These are phyloP conservation scores for Myiagra hebetior DNA, from an alignment of 2,113 vertebrate species.

Conservation along the genomic window DNA sequence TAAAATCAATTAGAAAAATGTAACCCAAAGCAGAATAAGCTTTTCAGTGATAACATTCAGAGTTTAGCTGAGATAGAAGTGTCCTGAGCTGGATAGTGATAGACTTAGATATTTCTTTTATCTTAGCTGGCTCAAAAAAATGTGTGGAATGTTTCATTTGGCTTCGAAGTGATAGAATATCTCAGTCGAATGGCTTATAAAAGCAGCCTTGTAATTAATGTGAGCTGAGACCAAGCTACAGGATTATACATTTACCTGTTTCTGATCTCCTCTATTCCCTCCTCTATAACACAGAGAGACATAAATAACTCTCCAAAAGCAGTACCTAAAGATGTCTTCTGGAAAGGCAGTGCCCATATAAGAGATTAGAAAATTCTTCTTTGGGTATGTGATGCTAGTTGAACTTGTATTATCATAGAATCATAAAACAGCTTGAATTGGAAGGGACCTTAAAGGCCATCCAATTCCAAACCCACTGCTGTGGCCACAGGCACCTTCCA, in stretches of 20 bases:
- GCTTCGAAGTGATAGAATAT: slow-evolving; percentile 24
- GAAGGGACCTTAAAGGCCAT: not conserved
- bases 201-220: slow-evolving; percentile 25
- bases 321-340: not conserved
- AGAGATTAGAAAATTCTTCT: not conserved
- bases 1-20: slow-evolving; percentile 53
- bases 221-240: not conserved
- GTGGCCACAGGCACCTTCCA: not conserved
- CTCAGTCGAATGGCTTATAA: slow-evolving; percentile 7
- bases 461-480: not conserved
- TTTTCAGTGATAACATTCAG: slow-evolving; percentile 40
- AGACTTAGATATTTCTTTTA: slow-evolving; percentile 19
- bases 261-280: not conserved
- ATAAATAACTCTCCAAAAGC: not conserved
- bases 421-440: not conserved
- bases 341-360: not conserved
- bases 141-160: not conserved
- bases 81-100: not conserved
- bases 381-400: not conserved
- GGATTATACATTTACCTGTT: not conserved
- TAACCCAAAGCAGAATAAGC: not conserved
- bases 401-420: not conserved
- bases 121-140: not conserved
- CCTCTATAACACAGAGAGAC: not conserved
- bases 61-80: not conserved